Percentiles rank a stretch among this genome's conserved stretches.
Evolutionary conservation across 2,797 vertebrate species (phyloP).

Genomic region (Spinus olivaceus): DNA sequence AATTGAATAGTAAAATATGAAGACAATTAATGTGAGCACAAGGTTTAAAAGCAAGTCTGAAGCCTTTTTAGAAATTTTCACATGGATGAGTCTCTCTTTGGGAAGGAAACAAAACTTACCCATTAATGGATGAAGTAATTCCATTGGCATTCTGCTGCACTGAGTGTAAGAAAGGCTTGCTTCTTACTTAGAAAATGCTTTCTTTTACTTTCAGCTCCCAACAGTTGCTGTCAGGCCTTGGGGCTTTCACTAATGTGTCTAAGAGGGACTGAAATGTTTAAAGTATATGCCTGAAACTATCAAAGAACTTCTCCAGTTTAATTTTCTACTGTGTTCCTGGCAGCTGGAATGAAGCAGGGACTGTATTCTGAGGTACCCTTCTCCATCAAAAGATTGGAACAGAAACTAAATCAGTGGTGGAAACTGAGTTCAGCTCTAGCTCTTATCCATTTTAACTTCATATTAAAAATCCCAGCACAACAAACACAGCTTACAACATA

Average conservation of each 20-base stretch:
- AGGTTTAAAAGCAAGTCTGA: neutral
- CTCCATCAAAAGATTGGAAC: neutral
- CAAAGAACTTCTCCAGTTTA: neutral
- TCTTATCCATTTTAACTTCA: neutral
- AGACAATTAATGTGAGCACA: neutral
- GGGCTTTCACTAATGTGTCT: neutral
- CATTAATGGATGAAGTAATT: conserved; percentile 2
- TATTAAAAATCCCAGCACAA: neutral
- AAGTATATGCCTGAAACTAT: neutral
- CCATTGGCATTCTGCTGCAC: neutral
- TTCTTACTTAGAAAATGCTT: neutral
- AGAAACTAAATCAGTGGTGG: neutral
- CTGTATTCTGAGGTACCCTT: neutral
- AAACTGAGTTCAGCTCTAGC: neutral
- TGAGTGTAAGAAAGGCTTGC: neutral
- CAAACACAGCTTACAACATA: neutral
- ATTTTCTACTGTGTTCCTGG: neutral
- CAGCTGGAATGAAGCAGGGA: neutral
- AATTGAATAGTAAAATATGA: neutral
- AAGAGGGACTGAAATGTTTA: neutral
- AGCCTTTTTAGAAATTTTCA: neutral
- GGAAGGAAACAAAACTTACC: neutral
- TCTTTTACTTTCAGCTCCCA: neutral
- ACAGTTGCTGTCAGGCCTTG: neutral
- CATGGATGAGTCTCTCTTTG: neutral